Evolutionary conservation across 2,888 invertebrate genomes (phyloP), one percentile per base, ranked within the genome.

Genomic region (Hybos culiciformis): DNA sequence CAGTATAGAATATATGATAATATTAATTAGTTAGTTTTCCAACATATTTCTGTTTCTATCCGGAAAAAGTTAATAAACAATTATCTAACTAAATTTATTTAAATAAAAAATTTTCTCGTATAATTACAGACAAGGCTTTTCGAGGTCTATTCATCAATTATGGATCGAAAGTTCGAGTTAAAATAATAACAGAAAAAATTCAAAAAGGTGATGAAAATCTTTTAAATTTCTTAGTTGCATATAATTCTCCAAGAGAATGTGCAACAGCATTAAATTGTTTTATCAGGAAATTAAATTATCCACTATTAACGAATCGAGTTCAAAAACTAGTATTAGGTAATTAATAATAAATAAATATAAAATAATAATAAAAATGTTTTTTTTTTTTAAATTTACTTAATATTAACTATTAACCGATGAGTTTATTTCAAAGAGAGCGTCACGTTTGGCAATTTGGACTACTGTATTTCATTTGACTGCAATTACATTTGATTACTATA

Each of bases 201-300:
- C 41, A 36, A 36, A 12, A 23, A 1, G 49, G 49, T n/a, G 47
- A 49, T 39, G 43, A 42, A 15, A 38, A 42, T 29, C 18, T 49
- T 19, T 29, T 43, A 14, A 17, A 15, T n/a, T 49, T 44, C 41
- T 32, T 49, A 21, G 36, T 34, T 42, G 19, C 37, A 14, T 39
- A 19, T 31, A 41, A 44, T 40, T 38, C 49, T 37, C 43, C 47
- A 24, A 38, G 47, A 14, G 49, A 49, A 44, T 49, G 49, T 44
- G 49, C 49, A 11, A 41, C 49, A 29, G 49, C 45, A 12, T 41
- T 47, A 39, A 44, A 41, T 33, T 24, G 32, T 21, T 49, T 46
- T 40, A 24, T 49, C 17, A 37, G 41, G 31, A 32, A 34, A 23
- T 33, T 47, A 26, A 41, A 40, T 4, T 40, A 44, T 20, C 49